Evolutionary conservation across 64 coral and sea anemone genomes (phyloP).

Genomic region (Pocillopora damicornis): DNA sequence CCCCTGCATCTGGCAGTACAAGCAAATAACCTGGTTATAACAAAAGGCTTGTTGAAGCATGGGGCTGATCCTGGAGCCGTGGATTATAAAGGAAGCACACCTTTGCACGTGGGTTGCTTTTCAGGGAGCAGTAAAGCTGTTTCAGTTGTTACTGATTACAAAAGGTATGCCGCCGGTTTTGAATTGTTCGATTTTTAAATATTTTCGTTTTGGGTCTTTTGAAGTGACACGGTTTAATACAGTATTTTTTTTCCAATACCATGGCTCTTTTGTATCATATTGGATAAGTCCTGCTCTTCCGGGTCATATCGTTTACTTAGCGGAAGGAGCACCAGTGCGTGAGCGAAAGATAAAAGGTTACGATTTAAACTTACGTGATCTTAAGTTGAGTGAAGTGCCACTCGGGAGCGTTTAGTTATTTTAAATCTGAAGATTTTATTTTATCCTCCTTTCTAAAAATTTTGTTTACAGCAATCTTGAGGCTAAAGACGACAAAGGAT

Average conservation of each 20-base stretch:
- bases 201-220: background rate
- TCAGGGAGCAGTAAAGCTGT: background rate
- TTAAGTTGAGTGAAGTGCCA: too few species aligned
- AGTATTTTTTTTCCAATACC: too few species aligned
- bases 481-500: background rate
- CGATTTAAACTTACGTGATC: too few species aligned
- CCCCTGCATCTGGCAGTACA: background rate
- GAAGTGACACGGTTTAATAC: too few species aligned
- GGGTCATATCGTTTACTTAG: too few species aligned
- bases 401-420: too few species aligned
- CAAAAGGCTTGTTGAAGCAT: background rate
- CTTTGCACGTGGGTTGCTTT: conserved; percentile 13
- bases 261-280: too few species aligned
- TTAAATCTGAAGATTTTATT: too few species aligned
- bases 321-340: too few species aligned
- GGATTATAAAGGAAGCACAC: conserved; percentile 16
- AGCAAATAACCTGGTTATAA: background rate
- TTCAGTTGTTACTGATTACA: background rate
- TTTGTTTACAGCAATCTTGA: background rate
- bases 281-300: too few species aligned
- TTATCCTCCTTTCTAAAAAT: too few species aligned
- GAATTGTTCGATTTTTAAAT: background rate
- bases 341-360: too few species aligned
- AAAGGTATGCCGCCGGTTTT: background rate
- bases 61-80: background rate